Base-by-base conservation (phyloP, 2,888 invertebrate genomes). In the Drosophila longiperda region DNA sequence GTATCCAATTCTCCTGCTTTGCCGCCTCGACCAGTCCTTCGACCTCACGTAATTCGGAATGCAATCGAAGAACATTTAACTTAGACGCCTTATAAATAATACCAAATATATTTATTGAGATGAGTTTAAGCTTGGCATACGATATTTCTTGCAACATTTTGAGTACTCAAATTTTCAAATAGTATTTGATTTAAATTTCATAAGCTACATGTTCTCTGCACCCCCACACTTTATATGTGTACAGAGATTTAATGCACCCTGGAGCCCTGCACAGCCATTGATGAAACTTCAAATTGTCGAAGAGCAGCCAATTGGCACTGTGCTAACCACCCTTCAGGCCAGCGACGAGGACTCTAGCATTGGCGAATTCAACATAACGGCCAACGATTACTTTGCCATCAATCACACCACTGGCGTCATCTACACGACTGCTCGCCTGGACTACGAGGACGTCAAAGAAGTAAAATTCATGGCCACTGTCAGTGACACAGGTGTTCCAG, bases 401-500 rank as follows among this genome's bases (percentile, higher is more conserved):
- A 96, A 98, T 91, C 96, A 96, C 90, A 95, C 95, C 8, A 97
- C 97, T 60, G 98, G 97, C 94, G 92, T 86, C 7, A 96, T 98
- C 3, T 96, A 96, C 84, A 96, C 96, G 0, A 95, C 95, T 38
- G 95, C 96, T 78, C 94, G 96, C 17, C 95, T 99, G 59, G 98
- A 99, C 93, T 98, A 96, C 92, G 99, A 99, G 91, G 94, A 95
- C 82, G 94, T 96, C 0, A 96, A 96, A 80, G 94, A 94, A 50
- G 94, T 97, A 4, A 96, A 96, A 91, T 97, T 98, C 91, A 96
- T 96, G 0, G 96, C 97, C 0, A 94, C 96, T 2, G 98, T 97
- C 0, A 96, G 95, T 82, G 99, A 99, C 92, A 96, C 96, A 0
- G 98, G 98, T 2, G 95, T 97, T 0, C 98, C 98, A 0, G 96